Base-by-base conservation (phyloP, 2,888 invertebrate species). In the Elmis aenea region DNA sequence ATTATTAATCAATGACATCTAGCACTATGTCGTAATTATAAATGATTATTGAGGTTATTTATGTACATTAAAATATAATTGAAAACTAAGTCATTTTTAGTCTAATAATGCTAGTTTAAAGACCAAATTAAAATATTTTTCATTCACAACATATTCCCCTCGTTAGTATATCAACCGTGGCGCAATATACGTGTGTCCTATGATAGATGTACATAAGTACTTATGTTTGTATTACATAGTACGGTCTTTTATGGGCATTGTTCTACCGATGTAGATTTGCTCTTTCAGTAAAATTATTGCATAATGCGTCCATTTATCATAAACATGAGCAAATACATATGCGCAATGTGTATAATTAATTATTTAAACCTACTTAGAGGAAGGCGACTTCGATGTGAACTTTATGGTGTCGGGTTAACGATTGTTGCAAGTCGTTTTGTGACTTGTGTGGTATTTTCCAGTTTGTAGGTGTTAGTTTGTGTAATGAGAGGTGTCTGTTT, bases 241-340 rank as follows among this genome's bases (percentile, higher is more conserved):
- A 38, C 29, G 31, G 31, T 38, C 33, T 33, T 38, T 38, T 38
- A 38, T 33, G 38, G 29, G 28, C 26, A 34, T 39, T 30, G 34
- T 34, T 38, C 32, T 25, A 33, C 31, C 28, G 36, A 36, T 32
- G 36, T 22, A 21, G 25, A 29, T 37, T 37, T 33, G 41, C 33
- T 37, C 41, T 41, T 37, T 41, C 20, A 39, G 34, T 30, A 30
- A 33, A 41, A 28, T 41, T 33, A 36, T 41, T 37, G 36, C 41
- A 38, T 32, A 38, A 34, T 27, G 25, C 18, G 27, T 25, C 15
- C 38, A 34, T 42, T 42, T 42, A 38, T 42, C 31, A 34, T 31
- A 31, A 23, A 22, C 21, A 31, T 24, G 38, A 30, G 27, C 27
- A 26, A 38, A 42, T 33, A 33, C 33, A 42, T 27, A 36, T 40